Base-by-base conservation (phyloP, 2,888 invertebrate species). In the Itoplectis maculator region DNA sequence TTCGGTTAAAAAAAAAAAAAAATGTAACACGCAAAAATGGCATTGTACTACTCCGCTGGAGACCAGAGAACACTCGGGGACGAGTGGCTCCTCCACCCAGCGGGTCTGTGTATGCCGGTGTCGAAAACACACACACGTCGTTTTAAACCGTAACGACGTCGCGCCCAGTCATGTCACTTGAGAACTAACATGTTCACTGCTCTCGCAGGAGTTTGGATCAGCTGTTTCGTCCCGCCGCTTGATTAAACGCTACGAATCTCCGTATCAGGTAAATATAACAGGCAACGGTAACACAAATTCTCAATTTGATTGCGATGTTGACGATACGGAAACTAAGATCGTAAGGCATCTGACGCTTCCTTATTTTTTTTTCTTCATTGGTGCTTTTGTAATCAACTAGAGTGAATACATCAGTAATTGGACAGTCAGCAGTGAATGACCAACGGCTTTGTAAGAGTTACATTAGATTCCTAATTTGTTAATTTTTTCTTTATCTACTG, bases 131-230 rank as follows among this genome's bases (percentile, higher is more conserved):
- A 29, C 2, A 29, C 2, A 29, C 83, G 76, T 85, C 84, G 83
- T 83, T 81, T 88, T 84, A 82, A 47, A 29, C 29, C 76, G 56
- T 65, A 35, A 78, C 61, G 69, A 45, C 70, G 69, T 37, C 75
- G 73, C 3, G 69, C 70, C 70, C 84, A 65, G 84, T 86, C 87
- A 83, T 87, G 87, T 87, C 83, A 87, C 84, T 87, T 88, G 87
- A 88, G 87, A 89, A 89, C 87, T 89, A 90, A 89, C 89, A 88
- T 91, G 88, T 92, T 90, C 89, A 91, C 89, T 92, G 89, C 89
- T 90, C 91, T 91, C 91, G 87, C 90, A 92, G 91, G 92, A 89
- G 90, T 89, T 88, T 84, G 87, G 87, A 89, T 88, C 87, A 72
- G 80, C 86, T 83, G 84, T 82, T 82, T 77, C 83, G 59, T 69